These are phyloP conservation scores for Selenia dentaria DNA, from an alignment of 2,888 invertebrate genomes.

Conservation along the genomic window DNA sequence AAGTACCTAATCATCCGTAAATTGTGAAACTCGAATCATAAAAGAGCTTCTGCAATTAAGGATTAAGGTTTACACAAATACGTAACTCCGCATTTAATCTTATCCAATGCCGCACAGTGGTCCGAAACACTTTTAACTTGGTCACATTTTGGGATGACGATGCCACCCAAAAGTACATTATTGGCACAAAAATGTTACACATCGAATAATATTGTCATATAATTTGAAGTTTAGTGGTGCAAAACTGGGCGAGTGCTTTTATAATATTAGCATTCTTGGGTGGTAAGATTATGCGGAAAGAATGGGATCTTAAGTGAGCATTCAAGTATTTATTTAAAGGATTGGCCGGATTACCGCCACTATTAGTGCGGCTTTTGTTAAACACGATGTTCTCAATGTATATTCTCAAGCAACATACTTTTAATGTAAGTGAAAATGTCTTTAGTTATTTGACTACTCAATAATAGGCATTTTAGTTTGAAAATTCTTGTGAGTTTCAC, in stretches of 20 bases:
- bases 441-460: background rate
- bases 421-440: background rate
- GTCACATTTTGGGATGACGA: constrained; percentile 27
- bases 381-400: constrained; percentile 39
- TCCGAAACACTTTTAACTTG: constrained; percentile 25
- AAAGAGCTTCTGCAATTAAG: constrained; percentile 14
- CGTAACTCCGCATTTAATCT: constrained; percentile 17
- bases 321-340: constrained; percentile 70
- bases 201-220: constrained; percentile 27
- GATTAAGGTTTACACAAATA: constrained; percentile 12
- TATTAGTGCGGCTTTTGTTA: constrained; percentile 50
- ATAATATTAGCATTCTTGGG: constrained; percentile 54
- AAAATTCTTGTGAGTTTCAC: too few relatives aligned
- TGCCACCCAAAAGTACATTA: constrained; percentile 42
- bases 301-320: constrained; percentile 53
- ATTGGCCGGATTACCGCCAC: constrained; percentile 66
- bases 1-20: background rate
- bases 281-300: constrained; percentile 46
- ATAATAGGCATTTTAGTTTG: too few relatives aligned
- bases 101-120: constrained; percentile 35
- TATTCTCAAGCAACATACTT: constrained; percentile 23
- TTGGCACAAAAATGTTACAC: constrained; percentile 19
- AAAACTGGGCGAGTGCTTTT: constrained; percentile 46
- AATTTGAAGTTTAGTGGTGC: constrained; percentile 40
- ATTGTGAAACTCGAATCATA: constrained; percentile 1